Evolutionary conservation across 1,140 invertebrate species (phyloP), one percentile per base, ranked within the genome.

Genomic region (Homalodisca vitripennis): DNA sequence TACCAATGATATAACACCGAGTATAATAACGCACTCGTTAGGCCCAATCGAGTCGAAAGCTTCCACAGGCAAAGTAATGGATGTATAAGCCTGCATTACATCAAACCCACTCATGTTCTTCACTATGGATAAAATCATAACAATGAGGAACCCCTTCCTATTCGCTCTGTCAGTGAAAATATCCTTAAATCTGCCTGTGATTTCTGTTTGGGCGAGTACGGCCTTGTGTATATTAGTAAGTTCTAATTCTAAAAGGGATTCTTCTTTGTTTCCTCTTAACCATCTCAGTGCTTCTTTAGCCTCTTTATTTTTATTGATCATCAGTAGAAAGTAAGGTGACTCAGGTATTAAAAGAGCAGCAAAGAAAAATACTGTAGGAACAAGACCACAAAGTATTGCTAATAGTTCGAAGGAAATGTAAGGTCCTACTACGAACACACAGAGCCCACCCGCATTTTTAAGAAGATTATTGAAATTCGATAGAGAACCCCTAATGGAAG

Each of bases 391-490:
- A 0, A 84, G 78, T 70, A 89, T 85, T 70, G 89, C 88, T 17
- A 92, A 82, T 0, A 79, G 81, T 31, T 80, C 77, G 80, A 95
- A 94, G 0, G 82, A 82, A 0, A 92, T 82, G 75, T 82, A 90
- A 0, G 92, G 87, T 0, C 94, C 94, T 46, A 93, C 82, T 0
- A 82, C 77, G 77, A 94, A 97, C 0, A 89, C 83, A 46, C 89
- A 85, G 0, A 95, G 77, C 14, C 74, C 87, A 3, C 95, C 95
- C 17, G 90, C 70, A 6, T 86, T 85, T 32, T 90, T 86, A 75
- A 91, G 91, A 6, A 93, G 79, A 76, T 95, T 91, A 71, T 95
- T 86, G 66, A 93, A 88, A 0, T 93, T 91, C 6, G 92, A 92
- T 0, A 77, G 34, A 0, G 73, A 71, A 2, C 76, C 76, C 12